These are phyloP conservation scores for Passerina amoena DNA, from an alignment of 2,113 vertebrate genomes.

Conservation along the genomic window DNA sequence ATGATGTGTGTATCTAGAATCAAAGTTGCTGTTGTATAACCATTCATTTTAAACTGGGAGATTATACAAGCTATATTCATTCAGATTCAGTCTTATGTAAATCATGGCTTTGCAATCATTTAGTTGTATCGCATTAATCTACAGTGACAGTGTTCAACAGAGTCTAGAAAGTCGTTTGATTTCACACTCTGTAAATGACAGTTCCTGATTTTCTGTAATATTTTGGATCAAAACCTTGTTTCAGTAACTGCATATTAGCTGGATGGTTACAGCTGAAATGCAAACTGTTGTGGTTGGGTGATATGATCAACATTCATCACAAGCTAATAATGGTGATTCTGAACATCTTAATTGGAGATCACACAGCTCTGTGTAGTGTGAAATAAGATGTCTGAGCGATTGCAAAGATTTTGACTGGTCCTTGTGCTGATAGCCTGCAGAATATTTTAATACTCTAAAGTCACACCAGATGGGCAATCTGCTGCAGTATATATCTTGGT, in stretches of 20 bases:
- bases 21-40: background rate
- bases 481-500: background rate
- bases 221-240: conserved; percentile 12
- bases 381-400: conserved; percentile 42
- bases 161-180: conserved; percentile 24
- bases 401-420: conserved; percentile 29
- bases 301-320: conserved; percentile 20
- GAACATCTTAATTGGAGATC: conserved; percentile 55
- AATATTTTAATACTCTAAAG: conserved; percentile 46
- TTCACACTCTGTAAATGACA: conserved; percentile 19
- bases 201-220: conserved; percentile 16
- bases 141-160: conserved; percentile 5
- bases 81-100: background rate
- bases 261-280: background rate
- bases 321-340: conserved; percentile 11
- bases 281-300: background rate
- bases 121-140: conserved; percentile 28
- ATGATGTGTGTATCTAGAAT: background rate
- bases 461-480: conserved; percentile 36
- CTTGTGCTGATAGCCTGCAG: conserved; percentile 29
- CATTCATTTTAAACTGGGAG: background rate
- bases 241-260: background rate
- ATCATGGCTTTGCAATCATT: background rate
- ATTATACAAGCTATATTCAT: background rate
- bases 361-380: conserved; percentile 22